Percentiles rank a stretch among this genome's conserved stretches.
These are phyloP conservation scores for Sebastes hubbsi DNA, from an alignment of 2,797 vertebrate species.

Conservation along the genomic window DNA sequence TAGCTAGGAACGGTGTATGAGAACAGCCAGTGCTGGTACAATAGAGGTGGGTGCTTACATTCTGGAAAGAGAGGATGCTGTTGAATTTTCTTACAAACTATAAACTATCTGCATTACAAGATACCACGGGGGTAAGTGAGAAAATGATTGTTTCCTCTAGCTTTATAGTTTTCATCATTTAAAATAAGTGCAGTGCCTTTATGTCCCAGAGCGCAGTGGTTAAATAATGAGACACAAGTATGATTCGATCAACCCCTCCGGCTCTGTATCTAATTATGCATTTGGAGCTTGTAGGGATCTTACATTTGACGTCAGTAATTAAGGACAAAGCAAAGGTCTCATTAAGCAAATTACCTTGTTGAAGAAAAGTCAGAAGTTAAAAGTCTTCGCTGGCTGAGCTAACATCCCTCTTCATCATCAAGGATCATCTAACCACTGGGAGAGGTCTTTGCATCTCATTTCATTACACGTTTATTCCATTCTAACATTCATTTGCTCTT, in stretches of 20 bases:
- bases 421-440: constrained; percentile 41
- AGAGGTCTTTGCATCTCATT: constrained; percentile 40
- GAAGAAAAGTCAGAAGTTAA: constrained; percentile 51
- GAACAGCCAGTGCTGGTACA: not conserved
- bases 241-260: constrained; percentile 56
- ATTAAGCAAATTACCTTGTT: constrained; percentile 72
- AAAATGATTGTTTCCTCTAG: not conserved
- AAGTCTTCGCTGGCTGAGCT: constrained; percentile 48
- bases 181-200: constrained; percentile 16
- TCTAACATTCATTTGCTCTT: constrained; percentile 39
- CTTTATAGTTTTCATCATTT: constrained; percentile 10
- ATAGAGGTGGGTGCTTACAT: not conserved
- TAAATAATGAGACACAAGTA: constrained; percentile 49
- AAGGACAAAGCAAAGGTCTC: constrained; percentile 64
- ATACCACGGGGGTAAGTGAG: not conserved
- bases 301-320: constrained; percentile 60
- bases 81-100: not conserved
- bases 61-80: not conserved
- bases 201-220: constrained; percentile 25
- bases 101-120: not conserved
- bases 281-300: constrained; percentile 55
- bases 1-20: rapidly evolving
- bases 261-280: constrained; percentile 55
- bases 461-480: constrained; percentile 54
- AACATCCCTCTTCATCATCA: constrained; percentile 49